Evolutionary conservation across 2,113 vertebrate species (phyloP), one percentile per base, ranked within the genome.

Genomic region (Sphaerodactylus townsendi): DNA sequence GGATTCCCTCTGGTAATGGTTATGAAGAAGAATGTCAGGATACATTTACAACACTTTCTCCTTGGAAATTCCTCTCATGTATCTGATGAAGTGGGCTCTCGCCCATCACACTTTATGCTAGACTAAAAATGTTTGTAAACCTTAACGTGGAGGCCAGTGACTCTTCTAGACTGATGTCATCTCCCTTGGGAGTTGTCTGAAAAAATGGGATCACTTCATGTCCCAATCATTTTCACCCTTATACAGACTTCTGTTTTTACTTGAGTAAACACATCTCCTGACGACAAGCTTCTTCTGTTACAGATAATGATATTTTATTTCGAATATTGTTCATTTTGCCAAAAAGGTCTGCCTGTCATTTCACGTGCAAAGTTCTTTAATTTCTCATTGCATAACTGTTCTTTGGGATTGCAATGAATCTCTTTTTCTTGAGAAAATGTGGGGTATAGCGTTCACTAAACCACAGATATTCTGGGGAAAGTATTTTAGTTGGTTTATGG

Each of bases 401-500:
- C 66, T 91, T 91, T 28, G 44, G 83, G 25, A 89, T 33, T 0
- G 77, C 77, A 64, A 81, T 1, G 33, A 65, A 86, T 9, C 83
- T 91, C 92, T 87, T 93, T 90, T 80, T 91, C 70, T 11, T 77
- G 17, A 89, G 17, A 56, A 88, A 10, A 1, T 9, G 0, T 2
- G 77, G 82, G 19, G 28, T 3, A 21, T 66, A 14, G 14, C 2
- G 50, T 15, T 17, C 66, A 7, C n/a, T 17, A 25, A 64, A 56
- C 92, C 95, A 96, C 7, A 93, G 35, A 73, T 96, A 95, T 83
- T 95, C 94, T 2, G 94, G 93, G 15, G 93, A 96, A 17, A 96
- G 82, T 11, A 97, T 66, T 77, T 95, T 96, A 46, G 82, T 94
- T 33, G 95, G 95, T 77, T 96, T 96, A 81, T 95, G 90, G 83